A percentile compares a stretch with the other conserved stretches of the same genome.
Evolutionary conservation across 2,797 vertebrate species (phyloP).

Genomic region (Silurus aristotelis): DNA sequence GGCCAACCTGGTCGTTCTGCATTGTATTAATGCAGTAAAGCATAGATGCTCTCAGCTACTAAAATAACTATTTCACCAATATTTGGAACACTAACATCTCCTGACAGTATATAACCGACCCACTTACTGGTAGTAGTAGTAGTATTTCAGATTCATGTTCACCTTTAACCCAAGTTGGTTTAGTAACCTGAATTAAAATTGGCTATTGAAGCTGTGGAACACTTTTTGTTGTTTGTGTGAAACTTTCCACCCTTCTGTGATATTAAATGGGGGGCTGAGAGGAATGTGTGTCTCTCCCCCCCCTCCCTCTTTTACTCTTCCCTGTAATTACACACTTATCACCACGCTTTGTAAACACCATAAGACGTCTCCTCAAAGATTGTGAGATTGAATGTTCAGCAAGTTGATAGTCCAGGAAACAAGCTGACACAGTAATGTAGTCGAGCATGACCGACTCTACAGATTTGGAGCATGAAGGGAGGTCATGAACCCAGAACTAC

Average conservation of each 20-base stretch:
- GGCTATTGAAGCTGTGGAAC: not conserved
- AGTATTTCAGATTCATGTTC: not conserved
- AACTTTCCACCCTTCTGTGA: slow-evolving; percentile 55
- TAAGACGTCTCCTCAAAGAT: slow-evolving; percentile 59
- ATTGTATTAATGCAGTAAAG: not conserved
- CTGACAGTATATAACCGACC: not conserved
- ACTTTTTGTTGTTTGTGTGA: slow-evolving; percentile 33
- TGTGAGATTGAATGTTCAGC: slow-evolving; percentile 43
- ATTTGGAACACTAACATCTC: not conserved
- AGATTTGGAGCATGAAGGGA: slow-evolving; percentile 16
- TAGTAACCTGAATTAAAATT: not conserved
- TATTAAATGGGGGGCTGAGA: slow-evolving; percentile 61
- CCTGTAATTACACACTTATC: slow-evolving; percentile 78
- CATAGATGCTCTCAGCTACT: not conserved
- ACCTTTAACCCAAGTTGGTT: not conserved
- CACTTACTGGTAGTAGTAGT: not conserved
- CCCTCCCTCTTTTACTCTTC: slow-evolving; percentile 49
- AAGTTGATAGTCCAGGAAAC: slow-evolving; percentile 40
- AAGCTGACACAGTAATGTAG: slow-evolving; percentile 26
- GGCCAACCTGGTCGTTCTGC: not conserved
- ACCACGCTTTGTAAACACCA: slow-evolving; percentile 69
- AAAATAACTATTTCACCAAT: not conserved
- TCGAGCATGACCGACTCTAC: slow-evolving; percentile 32
- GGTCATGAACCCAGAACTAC: slow-evolving; percentile 19
- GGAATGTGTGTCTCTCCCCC: slow-evolving; percentile 67